Percentiles rank a stretch among this genome's conserved stretches.
Conservation (phyloP, 2,797 vertebrate genomes). For the Chanos chanos region DNA sequence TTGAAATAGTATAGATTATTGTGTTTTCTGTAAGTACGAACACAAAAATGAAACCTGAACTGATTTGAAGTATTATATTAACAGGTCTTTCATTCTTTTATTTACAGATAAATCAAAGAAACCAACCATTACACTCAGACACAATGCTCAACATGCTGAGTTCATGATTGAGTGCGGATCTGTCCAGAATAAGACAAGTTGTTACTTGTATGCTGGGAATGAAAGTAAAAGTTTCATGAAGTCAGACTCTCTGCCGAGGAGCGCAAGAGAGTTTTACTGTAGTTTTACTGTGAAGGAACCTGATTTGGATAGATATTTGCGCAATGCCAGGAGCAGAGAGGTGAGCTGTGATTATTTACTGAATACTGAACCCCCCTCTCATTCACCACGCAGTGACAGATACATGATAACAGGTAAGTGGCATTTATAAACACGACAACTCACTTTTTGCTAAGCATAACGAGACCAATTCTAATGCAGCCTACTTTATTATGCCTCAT, state of each 20-base stretch:
- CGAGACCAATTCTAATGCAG: not conserved
- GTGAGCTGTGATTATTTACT: constrained; percentile 41
- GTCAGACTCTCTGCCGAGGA: not conserved
- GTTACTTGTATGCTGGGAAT: constrained; percentile 27
- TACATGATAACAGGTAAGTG: constrained; percentile 4
- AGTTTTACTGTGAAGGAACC: not conserved
- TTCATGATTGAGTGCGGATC: too few species aligned
- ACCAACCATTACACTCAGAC: not conserved
- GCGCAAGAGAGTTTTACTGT: not conserved
- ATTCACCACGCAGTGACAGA: constrained; percentile 27
- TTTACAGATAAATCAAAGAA: constrained; percentile 5
- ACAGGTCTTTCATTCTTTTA: not conserved
- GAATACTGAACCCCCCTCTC: not conserved
- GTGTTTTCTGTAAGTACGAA: not conserved
- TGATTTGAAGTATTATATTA: not conserved
- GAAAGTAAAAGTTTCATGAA: not conserved
- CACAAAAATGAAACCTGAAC: not conserved
- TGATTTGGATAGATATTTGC: constrained; percentile 24
- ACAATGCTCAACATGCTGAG: not conserved
- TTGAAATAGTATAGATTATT: not conserved
- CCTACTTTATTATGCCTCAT: not conserved
- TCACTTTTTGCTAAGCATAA: not conserved
- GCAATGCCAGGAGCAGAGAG: constrained; percentile 8
- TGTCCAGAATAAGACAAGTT: too few species aligned
- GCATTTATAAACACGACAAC: not conserved